Evolutionary conservation across 1,140 invertebrate genomes (phyloP), one percentile per base, ranked within the genome.

Genomic region (Papilio aristodemus): DNA sequence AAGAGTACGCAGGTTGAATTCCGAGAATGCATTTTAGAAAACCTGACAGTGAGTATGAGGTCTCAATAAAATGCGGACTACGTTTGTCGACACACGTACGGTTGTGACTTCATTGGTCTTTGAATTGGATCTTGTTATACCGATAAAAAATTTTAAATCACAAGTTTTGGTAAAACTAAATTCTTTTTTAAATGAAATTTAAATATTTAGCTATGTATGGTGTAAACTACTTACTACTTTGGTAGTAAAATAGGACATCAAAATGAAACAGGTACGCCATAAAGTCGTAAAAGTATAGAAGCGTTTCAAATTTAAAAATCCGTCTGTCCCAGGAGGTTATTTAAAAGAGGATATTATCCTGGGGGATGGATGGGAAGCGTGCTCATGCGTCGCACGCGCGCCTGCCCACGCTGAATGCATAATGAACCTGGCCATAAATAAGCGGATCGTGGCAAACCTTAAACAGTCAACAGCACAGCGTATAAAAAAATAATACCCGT

Each of bases 381-480:
- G 32, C 58, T 60, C 58, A 60, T 60, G 58, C 58, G 58, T 60
- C 32, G 58, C 58, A 60, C 58, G 58, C 14, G 43, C 71, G 68
- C 27, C 70, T 41, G 60, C 73, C 64, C 68, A 70, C 66, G 70
- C 62, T 68, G 79, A 73, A 79, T 77, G 60, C 71, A 39, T 73
- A 81, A 79, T 77, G 71, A 79, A 72, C 66, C 13, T 70, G 54
- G 39, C 50, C 67, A 75, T 68, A 59, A 75, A 68, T 67, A 60
- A 32, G 41, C 57, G 46, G 69, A 70, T 70, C 71, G 36, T 36
- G 4, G 58, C 36, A 13, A 60, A 38, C 25, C 36, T 62, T 62
- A 17, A 62, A 17, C 38, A 22, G 36, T 62, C 59, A 7, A 19
- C 1, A 62, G 14, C 14, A 11, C 36, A 13, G 36, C 14, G 38